Evolutionary conservation across 2,888 invertebrate species (phyloP).

Genomic region (Trissonchulus sp.): DNA sequence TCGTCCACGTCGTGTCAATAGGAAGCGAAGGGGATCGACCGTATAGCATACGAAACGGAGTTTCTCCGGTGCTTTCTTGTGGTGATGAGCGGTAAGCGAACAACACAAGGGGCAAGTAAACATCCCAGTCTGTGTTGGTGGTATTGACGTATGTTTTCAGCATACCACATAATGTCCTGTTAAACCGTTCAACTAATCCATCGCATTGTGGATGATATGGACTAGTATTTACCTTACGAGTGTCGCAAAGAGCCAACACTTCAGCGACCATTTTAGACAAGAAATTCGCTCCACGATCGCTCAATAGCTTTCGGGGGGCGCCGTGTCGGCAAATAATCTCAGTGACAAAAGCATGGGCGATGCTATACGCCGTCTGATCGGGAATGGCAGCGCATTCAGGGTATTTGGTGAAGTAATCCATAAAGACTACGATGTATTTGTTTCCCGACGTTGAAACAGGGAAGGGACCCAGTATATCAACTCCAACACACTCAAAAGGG

Average conservation of each 20-base stretch:
- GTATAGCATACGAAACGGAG: too few relatives aligned
- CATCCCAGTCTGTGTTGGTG: slow-evolving; percentile 34
- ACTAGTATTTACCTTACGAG: slow-evolving; percentile 29
- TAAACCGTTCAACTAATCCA: too few relatives aligned
- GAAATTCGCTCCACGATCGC: slow-evolving; percentile 38
- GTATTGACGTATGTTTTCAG: slow-evolving; percentile 37
- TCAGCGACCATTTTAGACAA: slow-evolving; percentile 31
- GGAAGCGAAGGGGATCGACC: not conserved
- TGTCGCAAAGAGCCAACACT: slow-evolving; percentile 30
- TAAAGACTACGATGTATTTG: too few relatives aligned
- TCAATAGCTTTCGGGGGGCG: too few relatives aligned
- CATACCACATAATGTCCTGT: slow-evolving; percentile 36
- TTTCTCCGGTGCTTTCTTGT: too few relatives aligned
- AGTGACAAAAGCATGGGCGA: slow-evolving; percentile 22
- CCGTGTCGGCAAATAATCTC: slow-evolving; percentile 38
- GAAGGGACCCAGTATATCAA: too few relatives aligned
- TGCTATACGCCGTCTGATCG: too few relatives aligned
- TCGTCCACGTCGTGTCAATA: not conserved
- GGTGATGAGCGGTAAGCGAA: not conserved
- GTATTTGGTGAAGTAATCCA: too few relatives aligned
- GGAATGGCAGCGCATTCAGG: too few relatives aligned
- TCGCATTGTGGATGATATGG: too few relatives aligned
- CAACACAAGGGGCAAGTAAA: not conserved
- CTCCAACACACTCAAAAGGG: too few relatives aligned
- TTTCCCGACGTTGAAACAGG: too few relatives aligned